Evolutionary conservation across 2,113 vertebrate genomes (phyloP).

Genomic region (Ammospiza nelsoni): DNA sequence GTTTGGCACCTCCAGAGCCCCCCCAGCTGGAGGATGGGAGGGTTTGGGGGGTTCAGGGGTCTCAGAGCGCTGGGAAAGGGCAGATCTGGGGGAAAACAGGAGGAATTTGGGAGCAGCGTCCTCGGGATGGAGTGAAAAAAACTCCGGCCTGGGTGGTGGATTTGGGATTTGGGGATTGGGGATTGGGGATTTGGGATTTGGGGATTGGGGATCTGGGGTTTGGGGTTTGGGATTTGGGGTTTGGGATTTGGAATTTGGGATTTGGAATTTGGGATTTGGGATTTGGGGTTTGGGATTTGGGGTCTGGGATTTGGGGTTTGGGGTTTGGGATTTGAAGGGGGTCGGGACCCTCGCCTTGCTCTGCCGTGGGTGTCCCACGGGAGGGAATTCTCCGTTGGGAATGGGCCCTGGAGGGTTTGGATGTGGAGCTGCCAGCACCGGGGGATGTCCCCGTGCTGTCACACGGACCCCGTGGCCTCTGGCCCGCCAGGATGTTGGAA

Average conservation of each 20-base stretch:
- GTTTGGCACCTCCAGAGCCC: no score
- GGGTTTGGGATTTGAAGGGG: background rate
- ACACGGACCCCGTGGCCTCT: background rate
- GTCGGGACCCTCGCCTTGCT: background rate
- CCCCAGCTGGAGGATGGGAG: background rate
- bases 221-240: background rate
- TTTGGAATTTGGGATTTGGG: background rate
- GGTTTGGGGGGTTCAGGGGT: accelerated
- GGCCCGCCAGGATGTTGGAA: background rate
- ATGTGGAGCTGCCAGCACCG: no score
- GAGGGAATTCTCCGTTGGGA: background rate
- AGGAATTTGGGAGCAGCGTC: background rate
- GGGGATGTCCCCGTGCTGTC: background rate
- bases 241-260: background rate
- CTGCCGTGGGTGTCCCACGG: background rate
- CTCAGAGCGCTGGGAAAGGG: background rate
- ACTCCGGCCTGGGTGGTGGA: accelerated
- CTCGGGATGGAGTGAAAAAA: background rate
- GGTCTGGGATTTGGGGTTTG: no score
- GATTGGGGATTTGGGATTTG: background rate
- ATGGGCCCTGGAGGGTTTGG: background rate
- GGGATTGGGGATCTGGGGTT: background rate
- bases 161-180: background rate
- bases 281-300: background rate
- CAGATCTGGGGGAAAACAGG: background rate